These are phyloP conservation scores for Vombatus ursinus DNA, from an alignment of 2,113 vertebrate species.

Conservation along the genomic window DNA sequence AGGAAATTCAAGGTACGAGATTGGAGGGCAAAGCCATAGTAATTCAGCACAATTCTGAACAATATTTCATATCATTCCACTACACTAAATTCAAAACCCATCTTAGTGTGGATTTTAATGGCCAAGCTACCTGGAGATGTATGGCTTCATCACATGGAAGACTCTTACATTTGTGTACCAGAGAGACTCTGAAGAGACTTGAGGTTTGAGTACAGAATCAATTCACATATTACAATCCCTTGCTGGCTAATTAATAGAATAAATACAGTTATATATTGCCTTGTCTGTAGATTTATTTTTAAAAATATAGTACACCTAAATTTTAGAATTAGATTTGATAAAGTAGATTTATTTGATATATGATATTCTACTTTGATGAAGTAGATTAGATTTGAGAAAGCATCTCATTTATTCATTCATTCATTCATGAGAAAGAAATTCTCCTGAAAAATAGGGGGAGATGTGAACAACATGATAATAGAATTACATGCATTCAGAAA, in stretches of 20 bases:
- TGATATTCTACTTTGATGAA: background rate
- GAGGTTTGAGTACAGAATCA: background rate
- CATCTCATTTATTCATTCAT: too few relatives aligned
- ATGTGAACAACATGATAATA: background rate
- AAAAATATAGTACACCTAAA: background rate
- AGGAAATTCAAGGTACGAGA: background rate
- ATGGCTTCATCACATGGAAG: background rate
- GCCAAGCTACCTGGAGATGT: background rate
- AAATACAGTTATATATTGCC: background rate
- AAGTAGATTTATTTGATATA: background rate
- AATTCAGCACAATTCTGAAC: background rate
- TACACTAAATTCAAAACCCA: background rate
- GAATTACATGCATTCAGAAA: background rate
- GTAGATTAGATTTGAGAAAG: background rate
- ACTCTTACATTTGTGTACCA: background rate
- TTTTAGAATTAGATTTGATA: background rate
- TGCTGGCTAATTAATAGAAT: background rate
- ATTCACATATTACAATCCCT: background rate
- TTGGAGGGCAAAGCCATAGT: background rate
- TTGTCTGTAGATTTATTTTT: background rate
- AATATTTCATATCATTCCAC: background rate
- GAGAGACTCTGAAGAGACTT: background rate
- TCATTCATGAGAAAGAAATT: too few relatives aligned
- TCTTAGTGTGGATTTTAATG: background rate
- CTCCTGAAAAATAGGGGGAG: background rate